Conservation (phyloP, 2,888 invertebrate species). For the Nephrocerus scutellatus region DNA sequence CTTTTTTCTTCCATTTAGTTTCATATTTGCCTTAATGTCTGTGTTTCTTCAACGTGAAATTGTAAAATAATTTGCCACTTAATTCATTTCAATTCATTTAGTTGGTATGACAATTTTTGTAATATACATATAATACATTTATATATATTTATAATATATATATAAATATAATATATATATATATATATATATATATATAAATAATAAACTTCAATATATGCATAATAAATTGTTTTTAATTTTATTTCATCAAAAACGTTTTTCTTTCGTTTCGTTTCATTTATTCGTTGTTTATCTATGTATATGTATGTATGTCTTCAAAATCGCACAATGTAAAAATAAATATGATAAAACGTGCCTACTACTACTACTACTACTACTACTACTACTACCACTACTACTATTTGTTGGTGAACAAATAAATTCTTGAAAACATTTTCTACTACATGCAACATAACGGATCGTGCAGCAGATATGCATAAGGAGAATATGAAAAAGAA, state of each 20-base stretch:
- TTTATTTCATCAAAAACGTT: not conserved
- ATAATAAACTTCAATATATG: too few species aligned
- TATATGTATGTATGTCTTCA: slow-evolving; percentile 8
- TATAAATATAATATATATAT: slow-evolving; percentile 3
- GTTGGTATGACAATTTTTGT: too few species aligned
- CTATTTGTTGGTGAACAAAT: slow-evolving; percentile 44
- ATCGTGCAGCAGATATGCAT: slow-evolving; percentile 59
- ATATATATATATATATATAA: not conserved
- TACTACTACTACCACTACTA: slow-evolving; percentile 29
- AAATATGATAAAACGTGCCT: slow-evolving; percentile 15
- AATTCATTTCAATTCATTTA: too few species aligned
- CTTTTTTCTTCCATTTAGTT: too few species aligned
- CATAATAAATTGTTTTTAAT: too few species aligned
- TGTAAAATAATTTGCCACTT: too few species aligned
- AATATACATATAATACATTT: too few species aligned
- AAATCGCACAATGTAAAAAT: slow-evolving; percentile 24
- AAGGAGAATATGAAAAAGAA: slow-evolving; percentile 85
- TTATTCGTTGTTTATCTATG: slow-evolving; percentile 11
- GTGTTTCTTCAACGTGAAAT: too few species aligned
- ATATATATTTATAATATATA: too few species aligned
- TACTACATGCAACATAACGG: slow-evolving; percentile 65
- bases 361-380: slow-evolving; percentile 21
- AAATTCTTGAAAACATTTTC: slow-evolving; percentile 48
- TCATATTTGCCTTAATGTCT: too few species aligned
- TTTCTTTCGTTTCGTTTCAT: slow-evolving; percentile 5